These are phyloP conservation scores for Lasaia peninsularis DNA, from an alignment of 1,140 invertebrate genomes.

Conservation along the genomic window DNA sequence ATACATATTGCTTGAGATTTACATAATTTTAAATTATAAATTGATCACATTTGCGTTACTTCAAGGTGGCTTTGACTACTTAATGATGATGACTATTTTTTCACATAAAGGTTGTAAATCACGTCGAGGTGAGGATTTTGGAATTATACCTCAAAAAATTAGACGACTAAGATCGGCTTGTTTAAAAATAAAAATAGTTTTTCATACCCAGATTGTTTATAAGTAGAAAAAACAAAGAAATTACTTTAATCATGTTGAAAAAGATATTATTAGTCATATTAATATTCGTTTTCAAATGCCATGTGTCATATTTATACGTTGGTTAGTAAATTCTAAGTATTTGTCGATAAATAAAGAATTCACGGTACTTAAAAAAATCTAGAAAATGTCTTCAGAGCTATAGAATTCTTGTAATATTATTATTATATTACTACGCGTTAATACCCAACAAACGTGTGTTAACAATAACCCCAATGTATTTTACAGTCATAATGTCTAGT, in stretches of 20 bases:
- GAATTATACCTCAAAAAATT: neutral
- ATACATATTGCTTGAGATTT: no score
- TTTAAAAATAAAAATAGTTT: neutral
- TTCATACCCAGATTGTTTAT: neutral
- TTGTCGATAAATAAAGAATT: neutral
- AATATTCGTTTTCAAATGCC: no score
- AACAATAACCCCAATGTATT: no score
- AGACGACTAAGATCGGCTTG: neutral
- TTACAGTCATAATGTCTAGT: no score
- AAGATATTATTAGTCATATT: neutral
- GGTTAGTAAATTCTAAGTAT: neutral
- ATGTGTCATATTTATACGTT: neutral
- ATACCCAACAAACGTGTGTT: no score
- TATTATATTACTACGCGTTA: neutral
- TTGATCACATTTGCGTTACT: no score
- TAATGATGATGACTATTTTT: no score
- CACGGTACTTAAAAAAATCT: neutral
- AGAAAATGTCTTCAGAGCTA: neutral
- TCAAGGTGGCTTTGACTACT: no score
- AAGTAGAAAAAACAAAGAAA: neutral
- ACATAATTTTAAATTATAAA: no score
- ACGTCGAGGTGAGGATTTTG: no score
- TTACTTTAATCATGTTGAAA: neutral
- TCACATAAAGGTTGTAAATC: no score
- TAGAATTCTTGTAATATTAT: neutral